Base-by-base conservation (phyloP, 2,888 invertebrate genomes). In the Parapristionchus giblindavisi region DNA sequence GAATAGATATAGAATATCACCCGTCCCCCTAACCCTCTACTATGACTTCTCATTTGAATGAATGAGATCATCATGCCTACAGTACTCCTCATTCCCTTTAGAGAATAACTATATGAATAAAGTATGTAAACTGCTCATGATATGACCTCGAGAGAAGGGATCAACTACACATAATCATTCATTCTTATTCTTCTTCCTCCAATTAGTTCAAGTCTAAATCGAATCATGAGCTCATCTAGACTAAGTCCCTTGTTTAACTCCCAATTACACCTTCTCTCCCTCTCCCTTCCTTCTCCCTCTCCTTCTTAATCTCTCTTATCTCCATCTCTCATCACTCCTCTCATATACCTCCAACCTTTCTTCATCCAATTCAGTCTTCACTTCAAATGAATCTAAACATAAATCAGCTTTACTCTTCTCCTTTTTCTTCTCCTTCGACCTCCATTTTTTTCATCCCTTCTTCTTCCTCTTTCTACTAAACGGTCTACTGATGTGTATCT, bases 271-370 rank as follows among this genome's bases (percentile, higher is more conserved):
- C 32, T 17, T 60, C 29, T 38, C 17, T 38, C 21, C 21, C n/a
- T 60, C 8, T 3, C 60, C 56, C 11, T 32, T 58, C 24, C 32
- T 17, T 24, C 24, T 58, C 36, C 36, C 8, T 29, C 32, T 24
- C 11, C 21, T n/a, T 60, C 60, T 60, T 36, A 60, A 36, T 60
- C 60, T 27, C 29, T 60, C 60, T 60, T 60, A 60, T 60, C 60
- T 60, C 36, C 17, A n/a, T 36, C 34, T 27, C 17, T 60, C 60
- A 60, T 60, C 60, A 5, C 11, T 4, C 32, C 56, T 56, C 17
- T 52, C n/a, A n/a, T n/a, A n/a, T n/a, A n/a, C n/a, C n/a, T n/a
- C n/a, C n/a, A n/a, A n/a, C n/a, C n/a, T n/a, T n/a, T n/a, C n/a
- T n/a, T n/a, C n/a, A n/a, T n/a, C 32, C 27, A 14, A 32, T 56